These are phyloP conservation scores for Muntiacus muntjak DNA, from an alignment of 2,113 vertebrate species.

Conservation along the genomic window DNA sequence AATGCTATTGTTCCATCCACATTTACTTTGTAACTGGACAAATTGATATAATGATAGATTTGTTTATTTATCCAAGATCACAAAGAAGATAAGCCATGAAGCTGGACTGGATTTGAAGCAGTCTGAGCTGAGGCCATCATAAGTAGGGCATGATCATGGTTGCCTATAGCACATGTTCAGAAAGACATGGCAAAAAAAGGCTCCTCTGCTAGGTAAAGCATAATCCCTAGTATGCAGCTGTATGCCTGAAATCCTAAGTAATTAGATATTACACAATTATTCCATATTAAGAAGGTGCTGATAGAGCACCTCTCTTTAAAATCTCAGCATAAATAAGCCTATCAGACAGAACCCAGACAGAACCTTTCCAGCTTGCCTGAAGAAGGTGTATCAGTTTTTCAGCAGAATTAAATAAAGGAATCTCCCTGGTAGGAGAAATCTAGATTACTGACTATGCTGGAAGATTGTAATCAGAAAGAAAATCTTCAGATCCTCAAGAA, in stretches of 20 bases:
- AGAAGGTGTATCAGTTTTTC: not conserved
- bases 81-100: not conserved
- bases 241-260: not conserved
- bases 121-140: not conserved
- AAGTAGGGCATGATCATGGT: not conserved
- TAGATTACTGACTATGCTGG: not conserved
- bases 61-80: not conserved
- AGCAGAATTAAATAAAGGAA: not conserved
- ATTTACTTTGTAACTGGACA: not conserved
- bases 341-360: not conserved
- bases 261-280: not conserved
- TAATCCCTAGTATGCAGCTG: not conserved
- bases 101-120: not conserved
- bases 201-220: not conserved
- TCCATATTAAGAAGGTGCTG: not conserved
- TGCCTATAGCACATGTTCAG: fast-evolving
- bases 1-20: not conserved
- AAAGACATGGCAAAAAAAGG: not conserved
- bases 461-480: not conserved
- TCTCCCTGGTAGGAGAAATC: not conserved
- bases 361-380: not conserved
- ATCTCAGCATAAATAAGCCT: not conserved
- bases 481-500: not conserved
- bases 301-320: not conserved
- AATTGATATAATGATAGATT: not conserved